Evolutionary conservation across 2,113 vertebrate species (phyloP), one percentile per base, ranked within the genome.

Genomic region (Petrocephalus microphthalmus): DNA sequence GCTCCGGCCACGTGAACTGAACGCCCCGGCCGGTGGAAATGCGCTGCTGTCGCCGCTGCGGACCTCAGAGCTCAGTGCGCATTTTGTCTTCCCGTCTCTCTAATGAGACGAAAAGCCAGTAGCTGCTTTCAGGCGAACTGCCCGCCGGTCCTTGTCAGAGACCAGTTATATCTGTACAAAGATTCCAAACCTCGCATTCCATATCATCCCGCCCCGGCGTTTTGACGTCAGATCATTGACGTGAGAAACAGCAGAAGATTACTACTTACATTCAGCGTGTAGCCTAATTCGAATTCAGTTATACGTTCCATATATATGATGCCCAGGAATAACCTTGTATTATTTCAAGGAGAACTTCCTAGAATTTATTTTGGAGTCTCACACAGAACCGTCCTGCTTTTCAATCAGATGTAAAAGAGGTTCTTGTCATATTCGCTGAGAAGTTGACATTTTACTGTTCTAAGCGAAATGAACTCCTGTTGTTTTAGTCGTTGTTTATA

Each of bases 191-290:
- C 64, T 78, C 42, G 57, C 88, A 47, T 56, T 51, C n/a, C 25
- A 47, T 19, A 25, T 20, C 84, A 81, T 47, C 64, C 86, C 88
- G 47, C 37, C 85, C 81, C 25, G 2, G n/a, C 3, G 33, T n/a
- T 37, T 42, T 89, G 90, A 90, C 89, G 87, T 89, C 89, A 85
- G 52, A 22, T 25, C 64, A 37, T 37, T 10, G 19, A 49, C 37
- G 42, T 7, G 67, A 54, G 7, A 81, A 85, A 85, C 29, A 82
- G 13, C 49, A 3, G 25, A 17, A 53, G 4, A 53, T 17, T 85
- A 29, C 84, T 15, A 13, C 10, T 5, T 49, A 20, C 45, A 83
- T 82, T 37, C n/a, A 15, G 33, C n/a, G 13, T 54, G 11, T 54
- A 52, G 49, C 25, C 0, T 52, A 0, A 17, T 51, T 85, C 47